A percentile compares a stretch with the other conserved stretches of the same genome.
Evolutionary conservation across 2,797 vertebrate species (phyloP).

Genomic region (Corythornis leucogaster): DNA sequence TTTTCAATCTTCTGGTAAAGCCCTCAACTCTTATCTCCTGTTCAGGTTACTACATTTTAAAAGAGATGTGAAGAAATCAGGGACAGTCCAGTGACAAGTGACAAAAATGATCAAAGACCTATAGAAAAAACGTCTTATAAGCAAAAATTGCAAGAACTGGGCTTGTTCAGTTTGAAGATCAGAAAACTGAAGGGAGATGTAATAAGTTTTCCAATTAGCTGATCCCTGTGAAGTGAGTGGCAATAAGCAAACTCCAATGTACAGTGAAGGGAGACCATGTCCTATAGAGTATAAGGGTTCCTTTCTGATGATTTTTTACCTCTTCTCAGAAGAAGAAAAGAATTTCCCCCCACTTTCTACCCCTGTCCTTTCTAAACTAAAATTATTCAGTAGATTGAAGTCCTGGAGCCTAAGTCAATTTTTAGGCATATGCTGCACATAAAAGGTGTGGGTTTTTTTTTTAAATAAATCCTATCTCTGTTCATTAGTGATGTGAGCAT

Average conservation of each 20-base stretch:
- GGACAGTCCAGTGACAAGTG: not conserved
- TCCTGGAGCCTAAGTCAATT: not conserved
- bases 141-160: not conserved
- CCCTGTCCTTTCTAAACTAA: not conserved
- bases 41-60: conserved; percentile 9
- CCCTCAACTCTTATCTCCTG: not conserved
- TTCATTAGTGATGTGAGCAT: not conserved
- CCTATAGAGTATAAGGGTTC: not conserved
- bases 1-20: conserved; percentile 23
- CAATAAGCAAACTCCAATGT: not conserved
- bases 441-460: not conserved
- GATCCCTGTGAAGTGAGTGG: not conserved
- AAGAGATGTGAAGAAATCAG: not conserved
- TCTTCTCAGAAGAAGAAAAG: not conserved
- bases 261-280: not conserved
- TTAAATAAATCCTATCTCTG: not conserved
- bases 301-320: not conserved
- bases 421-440: conserved; percentile 8
- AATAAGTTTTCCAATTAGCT: conserved; percentile 25
- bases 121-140: conserved; percentile 18
- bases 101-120: conserved; percentile 44
- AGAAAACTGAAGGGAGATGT: not conserved
- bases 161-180: conserved; percentile 17
- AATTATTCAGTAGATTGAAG: not conserved
- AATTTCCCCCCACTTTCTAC: not conserved